Evolutionary conservation across 2,113 vertebrate species (phyloP).

Genomic region (Dinomys branickii): DNA sequence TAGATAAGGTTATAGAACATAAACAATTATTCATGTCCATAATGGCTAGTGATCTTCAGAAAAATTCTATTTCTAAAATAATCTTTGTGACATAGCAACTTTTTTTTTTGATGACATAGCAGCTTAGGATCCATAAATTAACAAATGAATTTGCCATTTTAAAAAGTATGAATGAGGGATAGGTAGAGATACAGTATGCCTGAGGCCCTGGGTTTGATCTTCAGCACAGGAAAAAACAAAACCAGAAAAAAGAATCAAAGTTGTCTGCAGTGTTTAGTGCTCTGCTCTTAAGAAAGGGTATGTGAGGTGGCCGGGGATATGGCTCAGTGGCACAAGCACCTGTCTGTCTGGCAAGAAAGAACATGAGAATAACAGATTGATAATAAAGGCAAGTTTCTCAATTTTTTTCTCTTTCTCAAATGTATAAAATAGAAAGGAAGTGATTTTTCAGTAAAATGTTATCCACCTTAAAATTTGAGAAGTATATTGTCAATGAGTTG

Average conservation of each 20-base stretch:
- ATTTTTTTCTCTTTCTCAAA: constrained; percentile 51
- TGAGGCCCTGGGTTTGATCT: background rate
- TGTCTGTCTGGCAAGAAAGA: constrained; percentile 53
- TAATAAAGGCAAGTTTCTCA: background rate
- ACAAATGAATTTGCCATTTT: background rate
- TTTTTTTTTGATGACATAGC: background rate
- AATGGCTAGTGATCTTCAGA: background rate
- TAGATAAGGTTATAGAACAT: background rate
- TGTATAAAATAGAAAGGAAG: constrained; percentile 8
- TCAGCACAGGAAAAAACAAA: background rate
- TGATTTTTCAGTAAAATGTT: constrained; percentile 43
- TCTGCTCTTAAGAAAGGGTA: background rate
- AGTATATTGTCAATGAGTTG: constrained; percentile 9
- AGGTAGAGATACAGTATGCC: background rate
- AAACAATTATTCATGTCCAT: background rate
- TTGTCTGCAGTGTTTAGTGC: background rate
- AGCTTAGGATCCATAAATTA: constrained; percentile 25
- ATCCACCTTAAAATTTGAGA: constrained; percentile 27
- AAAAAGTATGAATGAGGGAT: background rate
- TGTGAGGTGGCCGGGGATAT: no score
- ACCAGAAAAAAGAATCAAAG: background rate
- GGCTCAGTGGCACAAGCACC: no score
- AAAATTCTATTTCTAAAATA: constrained; percentile 33
- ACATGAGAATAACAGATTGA: constrained; percentile 13
- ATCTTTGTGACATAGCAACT: constrained; percentile 3